Evolutionary conservation across 2,888 invertebrate species (phyloP), one percentile per base, ranked within the genome.

Genomic region (Pyrocoelia pectoralis): DNA sequence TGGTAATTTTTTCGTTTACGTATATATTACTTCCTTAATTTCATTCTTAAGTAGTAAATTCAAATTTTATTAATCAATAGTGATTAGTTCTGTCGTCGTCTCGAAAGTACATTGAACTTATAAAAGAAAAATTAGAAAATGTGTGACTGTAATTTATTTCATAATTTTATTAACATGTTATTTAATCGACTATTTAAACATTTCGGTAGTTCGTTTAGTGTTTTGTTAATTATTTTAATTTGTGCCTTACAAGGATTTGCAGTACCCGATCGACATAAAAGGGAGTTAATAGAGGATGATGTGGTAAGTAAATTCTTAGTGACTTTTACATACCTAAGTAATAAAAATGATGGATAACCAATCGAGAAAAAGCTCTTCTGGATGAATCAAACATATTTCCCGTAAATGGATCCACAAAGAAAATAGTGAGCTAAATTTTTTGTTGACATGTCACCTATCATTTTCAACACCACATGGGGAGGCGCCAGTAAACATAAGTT

Each of bases 211-310:
- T 54, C 40, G 4, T 43, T 63, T 59, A 48, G 56, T 60, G 65
- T 65, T n/a, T 9, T 65, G 19, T 53, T 65, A 17, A 56, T 65
- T 43, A 24, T 65, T 15, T 60, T 52, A 28, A 52, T 38, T 24
- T 28, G 56, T 49, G 40, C 56, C 24, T 60, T 56, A 53, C 60
- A 56, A 49, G 65, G 60, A 60, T 60, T 65, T 60, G 50, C 60
- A 18, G 52, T 53, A n/a, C 58, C 54, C 3, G 63, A 55, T 17
- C 56, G 65, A 24, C 48, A 46, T 12, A 65, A 59, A 53, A 33
- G 65, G 48, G 65, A 65, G 33, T 40, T 65, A 28, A 54, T 65
- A 19, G 65, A 65, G 10, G 65, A 65, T 41, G 46, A 29, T 33
- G 65, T 65, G 56, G 65, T 65, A 17, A 65, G 65, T 56, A 10